phyloP scores from a whole-genome alignment of 2,888 invertebrate genomes.

The Lithophane socia region DNA sequence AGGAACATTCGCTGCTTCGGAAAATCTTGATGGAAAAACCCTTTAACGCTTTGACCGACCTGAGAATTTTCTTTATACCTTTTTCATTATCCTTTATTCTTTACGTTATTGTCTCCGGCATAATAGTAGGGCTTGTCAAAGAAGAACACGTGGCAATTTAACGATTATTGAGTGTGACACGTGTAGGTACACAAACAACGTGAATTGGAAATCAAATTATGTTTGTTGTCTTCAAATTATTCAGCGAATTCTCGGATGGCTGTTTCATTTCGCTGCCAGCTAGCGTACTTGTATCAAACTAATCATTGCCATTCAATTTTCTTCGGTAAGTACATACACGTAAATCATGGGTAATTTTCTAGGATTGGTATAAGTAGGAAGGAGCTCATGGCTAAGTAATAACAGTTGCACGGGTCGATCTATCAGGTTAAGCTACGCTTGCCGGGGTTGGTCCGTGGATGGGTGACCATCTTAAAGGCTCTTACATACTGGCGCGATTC shows the following conservation, averaged over 20 bases:
- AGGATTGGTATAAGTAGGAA: neutral
- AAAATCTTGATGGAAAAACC: no score
- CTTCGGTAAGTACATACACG: neutral
- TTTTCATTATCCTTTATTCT: no score
- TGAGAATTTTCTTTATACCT: no score
- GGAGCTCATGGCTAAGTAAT: no score
- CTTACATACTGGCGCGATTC: no score
- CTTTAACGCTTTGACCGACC: no score
- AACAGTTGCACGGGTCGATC: no score
- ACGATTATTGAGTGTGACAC: slow-evolving; percentile 6
- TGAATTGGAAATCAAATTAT: slow-evolving; percentile 51
- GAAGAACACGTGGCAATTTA: slow-evolving; percentile 24
- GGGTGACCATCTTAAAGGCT: no score
- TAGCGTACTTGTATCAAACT: neutral
- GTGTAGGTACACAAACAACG: slow-evolving; percentile 29
- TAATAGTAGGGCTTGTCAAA: neutral
- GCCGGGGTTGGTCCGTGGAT: no score
- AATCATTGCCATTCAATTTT: slow-evolving; percentile 21
- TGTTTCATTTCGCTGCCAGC: neutral
- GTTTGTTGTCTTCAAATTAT: slow-evolving; percentile 31
- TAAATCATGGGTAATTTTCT: neutral
- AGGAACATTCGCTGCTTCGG: no score
- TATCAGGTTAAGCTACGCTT: no score
- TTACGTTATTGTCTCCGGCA: neutral
- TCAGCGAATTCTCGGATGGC: neutral